Conservation (phyloP, 2,888 invertebrate species). For the Nemotelus nigrinus region DNA sequence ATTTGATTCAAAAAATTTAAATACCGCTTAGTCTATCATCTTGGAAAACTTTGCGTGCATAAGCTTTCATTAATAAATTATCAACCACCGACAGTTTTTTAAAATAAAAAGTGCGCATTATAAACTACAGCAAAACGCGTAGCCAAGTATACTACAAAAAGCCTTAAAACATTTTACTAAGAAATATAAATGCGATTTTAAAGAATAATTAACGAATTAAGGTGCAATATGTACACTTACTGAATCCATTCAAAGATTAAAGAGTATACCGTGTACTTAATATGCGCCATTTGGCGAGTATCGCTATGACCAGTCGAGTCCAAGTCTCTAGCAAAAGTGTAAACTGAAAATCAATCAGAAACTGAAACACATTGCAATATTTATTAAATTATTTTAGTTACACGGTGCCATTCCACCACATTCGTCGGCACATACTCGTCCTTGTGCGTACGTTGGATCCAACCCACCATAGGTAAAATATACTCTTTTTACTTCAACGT, state of each 20-base stretch:
- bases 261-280: constrained; percentile 56
- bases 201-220: too few relatives aligned
- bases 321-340: constrained; percentile 61
- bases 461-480: constrained; percentile 65
- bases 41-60: too few relatives aligned
- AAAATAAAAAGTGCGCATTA: too few relatives aligned
- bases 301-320: constrained; percentile 57
- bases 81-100: too few relatives aligned
- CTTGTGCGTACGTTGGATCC: constrained; percentile 68
- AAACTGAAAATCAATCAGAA: constrained; percentile 53
- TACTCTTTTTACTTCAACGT: constrained; percentile 62
- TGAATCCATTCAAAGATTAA: constrained; percentile 60
- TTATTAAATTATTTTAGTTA: constrained; percentile 44
- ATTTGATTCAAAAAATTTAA: too few relatives aligned
- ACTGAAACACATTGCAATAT: not conserved
- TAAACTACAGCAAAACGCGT: too few relatives aligned
- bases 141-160: too few relatives aligned
- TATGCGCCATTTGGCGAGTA: constrained; percentile 57
- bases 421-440: constrained; percentile 58
- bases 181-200: too few relatives aligned
- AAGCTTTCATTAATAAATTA: too few relatives aligned
- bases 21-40: too few relatives aligned
- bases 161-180: too few relatives aligned
- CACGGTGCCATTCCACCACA: constrained; percentile 11
- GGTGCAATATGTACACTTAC: not conserved